Base-by-base conservation (phyloP, 2,797 vertebrate genomes). In the Esox masquinongy region DNA sequence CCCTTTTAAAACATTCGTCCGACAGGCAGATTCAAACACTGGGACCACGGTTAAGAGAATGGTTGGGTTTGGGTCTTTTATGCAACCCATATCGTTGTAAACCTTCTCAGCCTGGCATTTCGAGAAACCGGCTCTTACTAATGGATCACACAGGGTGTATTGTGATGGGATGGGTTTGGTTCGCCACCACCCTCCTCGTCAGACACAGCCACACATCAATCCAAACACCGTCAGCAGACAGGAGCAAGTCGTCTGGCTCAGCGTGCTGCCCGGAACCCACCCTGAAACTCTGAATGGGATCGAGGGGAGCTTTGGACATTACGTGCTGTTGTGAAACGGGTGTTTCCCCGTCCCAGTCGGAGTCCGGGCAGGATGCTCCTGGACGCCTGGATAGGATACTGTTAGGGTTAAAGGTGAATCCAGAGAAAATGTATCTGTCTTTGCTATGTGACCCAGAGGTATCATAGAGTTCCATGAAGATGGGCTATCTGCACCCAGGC, bases 101-200 rank as follows among this genome's bases (percentile, higher is more conserved):
- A 92, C 79, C 74, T 74, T 83, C 76, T 81, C 72, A 73, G 75
- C 82, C 88, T 86, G 85, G 82, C 84, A 84, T 72, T 83, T 76
- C 83, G 4, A 11, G 43, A 88, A 92, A 94, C 93, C 95, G 94
- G 29, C 94, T 95, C 91, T 91, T 93, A 94, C 95, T 96, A 95
- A 93, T 93, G 90, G 91, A 93, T 95, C 93, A 91, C 89, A 92
- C 87, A 86, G 90, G 74, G 81, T 81, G 90, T 74, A 82, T 81
- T 74, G 84, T 78, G 84, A 88, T 82, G 81, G 51, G 34, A 39
- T 24, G 43, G 76, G 82, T 83, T 85, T 86, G 79, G 72, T 6
- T 19, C 43, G 22, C 39, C 17, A n/a, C 16, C 50, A 19, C 72
- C 83, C 79, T 86, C 80, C 78, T 67, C 74, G 73, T 79, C 81